Evolutionary conservation across 1,140 invertebrate genomes (phyloP), one percentile per base, ranked within the genome.

Genomic region (Drosophila nikananu): DNA sequence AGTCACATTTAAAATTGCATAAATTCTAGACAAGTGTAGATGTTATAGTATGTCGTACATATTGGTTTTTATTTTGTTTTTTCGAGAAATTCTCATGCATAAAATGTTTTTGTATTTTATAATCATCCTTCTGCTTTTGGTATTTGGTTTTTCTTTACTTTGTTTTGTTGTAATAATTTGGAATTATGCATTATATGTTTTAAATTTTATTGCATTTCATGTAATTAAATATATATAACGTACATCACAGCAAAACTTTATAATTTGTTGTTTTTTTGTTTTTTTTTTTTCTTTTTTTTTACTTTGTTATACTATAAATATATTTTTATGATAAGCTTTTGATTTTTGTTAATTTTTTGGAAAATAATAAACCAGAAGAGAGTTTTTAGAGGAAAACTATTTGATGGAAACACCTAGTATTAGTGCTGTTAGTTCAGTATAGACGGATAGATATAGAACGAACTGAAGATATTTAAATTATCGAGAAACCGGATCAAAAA

Each of bases 221-320:
- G 70, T 91, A 90, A 90, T 90, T 89, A 83, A 90, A 83, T 91
- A 91, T 91, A 91, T 92, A 91, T 91, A 92, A 92, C 91, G 86
- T 92, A 92, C 86, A 92, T 92, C 91, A 92, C 91, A 92, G 91
- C 91, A 92, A 91, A 92, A 92, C 83, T 92, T 92, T 92, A 92
- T 92, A 84, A 74, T 81, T 67, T 74, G n/a, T n/a, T n/a, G n/a
- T 77, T 78, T 66, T 61, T 30, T 30, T 30, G 61, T 80, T 66
- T 71, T 66, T 21, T 80, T 73, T 60, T 71, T 19, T 54, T 55
- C 27, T 49, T 67, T 70, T 70, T 62, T 73, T 81, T 74, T 9
- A 23, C 59, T 81, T 65, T 77, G 23, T 80, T 73, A 59, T 70
- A 79, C 64, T 77, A 74, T 71, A 77, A 64, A 83, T 76, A 75